These are phyloP conservation scores for Limnephilus marmoratus DNA, from an alignment of 2,888 invertebrate species.

Conservation along the genomic window DNA sequence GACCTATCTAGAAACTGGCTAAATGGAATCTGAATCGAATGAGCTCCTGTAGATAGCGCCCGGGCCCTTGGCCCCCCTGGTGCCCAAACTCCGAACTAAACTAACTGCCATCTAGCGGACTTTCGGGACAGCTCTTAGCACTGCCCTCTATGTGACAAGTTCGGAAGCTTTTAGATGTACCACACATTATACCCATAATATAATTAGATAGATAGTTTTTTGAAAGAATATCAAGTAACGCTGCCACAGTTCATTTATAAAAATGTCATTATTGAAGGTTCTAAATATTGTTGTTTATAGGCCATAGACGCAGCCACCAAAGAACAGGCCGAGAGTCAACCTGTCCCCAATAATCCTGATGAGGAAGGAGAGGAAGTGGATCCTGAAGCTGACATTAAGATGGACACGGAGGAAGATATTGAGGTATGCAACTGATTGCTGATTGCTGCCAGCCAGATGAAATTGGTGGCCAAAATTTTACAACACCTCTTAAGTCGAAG, in stretches of 20 bases:
- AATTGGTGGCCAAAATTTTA: too few species aligned
- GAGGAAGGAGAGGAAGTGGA: constrained; percentile 79
- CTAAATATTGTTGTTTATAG: constrained; percentile 68
- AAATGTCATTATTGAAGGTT: neutral
- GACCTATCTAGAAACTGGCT: too few species aligned
- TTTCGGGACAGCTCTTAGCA: too few species aligned
- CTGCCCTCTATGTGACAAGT: too few species aligned
- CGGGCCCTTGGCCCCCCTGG: too few species aligned
- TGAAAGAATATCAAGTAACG: neutral
- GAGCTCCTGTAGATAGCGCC: too few species aligned
- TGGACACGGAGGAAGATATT: constrained; percentile 76
- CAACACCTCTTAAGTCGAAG: too few species aligned
- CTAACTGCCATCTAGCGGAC: too few species aligned
- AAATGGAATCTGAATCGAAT: too few species aligned
- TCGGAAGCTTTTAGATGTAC: too few species aligned
- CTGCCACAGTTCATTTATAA: constrained; percentile 76
- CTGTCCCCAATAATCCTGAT: constrained; percentile 79
- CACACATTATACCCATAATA: neutral
- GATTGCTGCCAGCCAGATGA: too few species aligned
- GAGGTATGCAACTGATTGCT: constrained; percentile 68
- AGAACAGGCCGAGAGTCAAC: constrained; percentile 87
- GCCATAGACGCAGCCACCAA: constrained; percentile 86
- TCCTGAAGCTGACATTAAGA: constrained; percentile 78
- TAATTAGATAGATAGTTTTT: neutral
- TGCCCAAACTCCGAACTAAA: too few species aligned